Evolutionary conservation across 2,888 invertebrate species (phyloP).

Genomic region (Mimachlamys varia): DNA sequence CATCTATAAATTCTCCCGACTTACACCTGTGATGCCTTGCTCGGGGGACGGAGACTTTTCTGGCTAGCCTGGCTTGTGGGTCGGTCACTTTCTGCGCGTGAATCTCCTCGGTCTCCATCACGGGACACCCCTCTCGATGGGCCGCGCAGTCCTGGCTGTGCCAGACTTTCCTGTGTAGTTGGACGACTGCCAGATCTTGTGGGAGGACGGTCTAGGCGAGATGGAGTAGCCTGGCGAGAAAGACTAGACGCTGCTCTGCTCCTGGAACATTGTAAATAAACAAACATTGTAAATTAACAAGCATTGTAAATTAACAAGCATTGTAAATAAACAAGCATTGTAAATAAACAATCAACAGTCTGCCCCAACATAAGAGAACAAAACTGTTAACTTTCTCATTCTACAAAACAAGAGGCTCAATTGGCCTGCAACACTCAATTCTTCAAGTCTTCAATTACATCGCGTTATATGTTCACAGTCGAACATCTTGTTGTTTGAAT

Average conservation of each 20-base stretch:
- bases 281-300: background rate
- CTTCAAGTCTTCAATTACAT: no score
- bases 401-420: no score
- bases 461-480: no score
- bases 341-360: no score
- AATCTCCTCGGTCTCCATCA: background rate
- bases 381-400: no score
- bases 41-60: slow-evolving; percentile 39
- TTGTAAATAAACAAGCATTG: no score
- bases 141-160: background rate
- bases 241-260: slow-evolving; percentile 56
- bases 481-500: no score
- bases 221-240: slow-evolving; percentile 55
- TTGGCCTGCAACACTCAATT: no score
- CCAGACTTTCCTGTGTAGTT: slow-evolving; percentile 64
- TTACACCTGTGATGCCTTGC: slow-evolving; percentile 4
- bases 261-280: slow-evolving; percentile 24
- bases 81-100: background rate
- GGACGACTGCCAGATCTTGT: slow-evolving; percentile 78
- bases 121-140: background rate
- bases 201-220: slow-evolving; percentile 72
- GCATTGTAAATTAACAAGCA: no score
- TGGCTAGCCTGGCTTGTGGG: slow-evolving; percentile 47
- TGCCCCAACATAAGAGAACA: no score
- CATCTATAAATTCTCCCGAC: background rate